Evolutionary conservation across 2,113 vertebrate species (phyloP).

Genomic region (Anser brachyrhynchus): DNA sequence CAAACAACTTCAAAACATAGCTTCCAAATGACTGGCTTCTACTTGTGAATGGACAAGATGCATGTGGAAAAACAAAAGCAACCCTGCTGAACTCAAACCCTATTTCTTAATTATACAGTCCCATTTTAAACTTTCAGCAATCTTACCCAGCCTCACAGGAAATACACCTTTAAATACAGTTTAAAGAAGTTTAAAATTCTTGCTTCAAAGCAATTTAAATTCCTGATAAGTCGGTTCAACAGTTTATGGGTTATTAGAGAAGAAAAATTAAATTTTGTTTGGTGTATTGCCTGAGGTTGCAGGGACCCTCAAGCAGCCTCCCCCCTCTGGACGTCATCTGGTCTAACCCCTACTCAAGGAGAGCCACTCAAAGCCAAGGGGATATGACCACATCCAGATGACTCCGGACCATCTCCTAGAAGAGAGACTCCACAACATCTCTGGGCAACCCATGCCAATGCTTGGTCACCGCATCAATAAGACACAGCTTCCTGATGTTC

Average conservation of each 20-base stretch:
- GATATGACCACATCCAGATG: neutral
- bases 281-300: neutral
- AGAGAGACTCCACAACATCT: neutral
- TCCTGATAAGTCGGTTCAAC: conserved; percentile 39
- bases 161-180: neutral
- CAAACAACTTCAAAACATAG: neutral
- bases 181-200: conserved; percentile 4
- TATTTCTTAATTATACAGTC: neutral
- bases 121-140: neutral
- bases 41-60: neutral
- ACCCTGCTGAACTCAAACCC: neutral
- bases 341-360: neutral
- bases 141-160: neutral
- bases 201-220: conserved; percentile 17
- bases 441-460: neutral
- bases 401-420: neutral
- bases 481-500: neutral
- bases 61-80: neutral
- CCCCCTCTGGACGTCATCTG: neutral
- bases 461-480: neutral
- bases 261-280: neutral
- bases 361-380: neutral
- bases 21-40: neutral
- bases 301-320: neutral
- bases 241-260: conserved; percentile 39